A percentile compares a stretch with the other conserved stretches of the same genome.
Conservation (phyloP, 2,797 vertebrate genomes). For the Ctenopoma kingsleyae region DNA sequence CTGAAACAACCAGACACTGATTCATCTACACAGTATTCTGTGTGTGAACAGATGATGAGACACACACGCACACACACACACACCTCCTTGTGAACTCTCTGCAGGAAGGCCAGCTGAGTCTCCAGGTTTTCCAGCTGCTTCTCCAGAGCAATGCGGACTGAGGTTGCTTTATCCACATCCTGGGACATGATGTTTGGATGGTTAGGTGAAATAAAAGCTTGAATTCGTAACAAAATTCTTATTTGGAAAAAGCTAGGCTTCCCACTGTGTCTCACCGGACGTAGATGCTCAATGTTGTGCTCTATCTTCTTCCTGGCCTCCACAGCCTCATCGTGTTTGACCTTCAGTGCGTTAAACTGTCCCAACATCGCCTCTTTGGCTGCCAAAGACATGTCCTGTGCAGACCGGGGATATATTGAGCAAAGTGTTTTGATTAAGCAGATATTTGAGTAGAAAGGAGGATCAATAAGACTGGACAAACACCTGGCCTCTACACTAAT, state of each 20-base stretch:
- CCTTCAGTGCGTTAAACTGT: slow-evolving; percentile 81
- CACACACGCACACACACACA: slow-evolving; percentile 39
- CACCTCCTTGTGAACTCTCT: slow-evolving; percentile 80
- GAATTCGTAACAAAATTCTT: background rate
- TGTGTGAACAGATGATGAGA: background rate
- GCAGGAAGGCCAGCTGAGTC: slow-evolving; percentile 81
- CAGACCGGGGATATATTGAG: slow-evolving; percentile 8
- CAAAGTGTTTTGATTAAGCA: slow-evolving; percentile 15
- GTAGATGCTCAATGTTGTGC: slow-evolving; percentile 81
- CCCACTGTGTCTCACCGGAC: slow-evolving; percentile 76
- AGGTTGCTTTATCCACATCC: slow-evolving; percentile 81
- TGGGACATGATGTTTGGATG: slow-evolving; percentile 26
- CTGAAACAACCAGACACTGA: slow-evolving; percentile 5
- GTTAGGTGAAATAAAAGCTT: background rate
- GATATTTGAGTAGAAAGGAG: background rate
- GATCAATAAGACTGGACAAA: background rate
- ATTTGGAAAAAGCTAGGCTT: background rate
- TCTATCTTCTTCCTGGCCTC: slow-evolving; percentile 83
- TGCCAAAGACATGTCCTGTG: slow-evolving; percentile 80
- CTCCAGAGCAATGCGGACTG: slow-evolving; percentile 74
- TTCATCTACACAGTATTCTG: slow-evolving; percentile 1
- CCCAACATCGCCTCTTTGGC: slow-evolving; percentile 77
- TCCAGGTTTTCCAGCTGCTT: slow-evolving; percentile 83
- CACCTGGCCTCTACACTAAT: background rate
- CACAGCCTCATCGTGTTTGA: slow-evolving; percentile 80